Evolutionary conservation across 2,113 vertebrate genomes (phyloP).

Genomic region (Ploceus nigricollis): DNA sequence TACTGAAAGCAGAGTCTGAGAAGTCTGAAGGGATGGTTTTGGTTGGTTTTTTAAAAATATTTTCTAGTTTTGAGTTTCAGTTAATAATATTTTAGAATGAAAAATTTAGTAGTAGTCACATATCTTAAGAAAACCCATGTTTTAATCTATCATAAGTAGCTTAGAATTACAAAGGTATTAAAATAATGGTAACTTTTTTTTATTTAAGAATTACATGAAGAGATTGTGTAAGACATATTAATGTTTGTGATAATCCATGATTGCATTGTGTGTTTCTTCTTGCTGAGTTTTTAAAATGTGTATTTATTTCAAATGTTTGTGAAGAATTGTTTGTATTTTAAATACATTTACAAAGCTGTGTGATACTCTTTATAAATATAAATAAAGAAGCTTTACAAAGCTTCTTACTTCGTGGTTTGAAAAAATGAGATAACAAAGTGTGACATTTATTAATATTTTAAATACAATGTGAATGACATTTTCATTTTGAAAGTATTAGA

Average conservation of each 20-base stretch:
- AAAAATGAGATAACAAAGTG: neutral
- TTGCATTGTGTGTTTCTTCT: neutral
- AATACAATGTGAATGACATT: neutral
- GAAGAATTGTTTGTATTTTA: neutral
- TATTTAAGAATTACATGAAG: neutral
- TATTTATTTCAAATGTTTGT: neutral
- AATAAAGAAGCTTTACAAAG: too few relatives aligned
- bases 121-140: neutral
- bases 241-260: neutral
- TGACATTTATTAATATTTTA: neutral
- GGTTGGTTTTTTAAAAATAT: fast-evolving
- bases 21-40: neutral
- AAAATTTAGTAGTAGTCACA: neutral
- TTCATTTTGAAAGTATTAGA: neutral
- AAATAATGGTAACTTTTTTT: neutral
- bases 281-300: neutral
- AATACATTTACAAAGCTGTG: neutral
- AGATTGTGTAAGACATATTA: neutral
- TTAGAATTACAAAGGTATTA: neutral
- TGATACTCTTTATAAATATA: neutral
- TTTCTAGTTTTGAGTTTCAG: neutral
- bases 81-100: neutral
- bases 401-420: neutral
- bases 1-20: neutral
- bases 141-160: neutral